Percentiles rank a stretch among this genome's conserved stretches.
Evolutionary conservation across 2,797 vertebrate species (phyloP).

Genomic region (Nyctalus aviator): DNA sequence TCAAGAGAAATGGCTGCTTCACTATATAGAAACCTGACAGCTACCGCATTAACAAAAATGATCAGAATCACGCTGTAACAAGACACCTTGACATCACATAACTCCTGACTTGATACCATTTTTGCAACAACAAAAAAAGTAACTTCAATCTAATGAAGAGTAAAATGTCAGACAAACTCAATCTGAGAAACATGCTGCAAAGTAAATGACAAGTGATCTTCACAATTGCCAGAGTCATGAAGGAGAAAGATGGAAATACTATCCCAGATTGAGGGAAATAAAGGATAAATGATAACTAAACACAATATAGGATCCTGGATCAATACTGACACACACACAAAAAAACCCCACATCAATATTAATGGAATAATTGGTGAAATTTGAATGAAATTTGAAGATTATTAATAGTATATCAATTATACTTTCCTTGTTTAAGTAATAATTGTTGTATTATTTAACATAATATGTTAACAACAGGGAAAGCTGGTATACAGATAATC

Average conservation of each 20-base stretch:
- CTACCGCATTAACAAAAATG: neutral
- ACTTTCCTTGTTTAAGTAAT: neutral
- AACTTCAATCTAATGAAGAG: neutral
- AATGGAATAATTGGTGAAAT: neutral
- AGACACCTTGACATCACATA: neutral
- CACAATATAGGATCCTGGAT: neutral
- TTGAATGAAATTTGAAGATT: neutral
- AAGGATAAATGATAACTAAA: neutral
- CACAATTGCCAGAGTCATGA: neutral
- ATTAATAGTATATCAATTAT: neutral
- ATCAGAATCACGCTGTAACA: neutral
- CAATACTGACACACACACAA: neutral
- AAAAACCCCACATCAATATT: neutral
- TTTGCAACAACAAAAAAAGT: neutral
- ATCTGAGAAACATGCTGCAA: neutral
- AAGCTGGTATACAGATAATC: neutral
- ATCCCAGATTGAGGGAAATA: neutral
- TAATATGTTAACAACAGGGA: neutral
- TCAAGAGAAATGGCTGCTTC: neutral
- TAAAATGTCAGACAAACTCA: neutral
- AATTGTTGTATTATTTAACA: neutral
- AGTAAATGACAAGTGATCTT: neutral
- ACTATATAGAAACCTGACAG: neutral
- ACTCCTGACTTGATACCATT: neutral
- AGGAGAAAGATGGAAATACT: neutral